Conservation (phyloP, 2,888 invertebrate species). For the Tolmerus cingulatus region DNA sequence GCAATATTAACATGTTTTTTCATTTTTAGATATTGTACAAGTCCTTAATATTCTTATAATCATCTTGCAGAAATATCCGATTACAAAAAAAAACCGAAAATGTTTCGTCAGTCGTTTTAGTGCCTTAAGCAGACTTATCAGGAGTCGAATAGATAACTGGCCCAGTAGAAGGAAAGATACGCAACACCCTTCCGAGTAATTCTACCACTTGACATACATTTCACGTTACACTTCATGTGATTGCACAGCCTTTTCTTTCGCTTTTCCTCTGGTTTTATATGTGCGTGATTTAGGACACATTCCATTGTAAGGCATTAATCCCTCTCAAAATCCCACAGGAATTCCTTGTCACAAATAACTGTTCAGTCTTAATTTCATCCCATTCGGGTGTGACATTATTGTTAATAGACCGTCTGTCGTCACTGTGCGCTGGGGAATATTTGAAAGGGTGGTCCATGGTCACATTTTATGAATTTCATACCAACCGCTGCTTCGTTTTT, state of each 20-base stretch:
- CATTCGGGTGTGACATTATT: constrained; percentile 14
- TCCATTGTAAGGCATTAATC: constrained; percentile 38
- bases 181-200: not conserved
- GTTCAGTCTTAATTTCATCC: constrained; percentile 23
- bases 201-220: not conserved
- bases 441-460: not conserved
- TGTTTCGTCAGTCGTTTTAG: not conserved
- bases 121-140: not conserved
- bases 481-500: not conserved
- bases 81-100: not conserved
- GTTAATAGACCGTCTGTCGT: constrained; percentile 14
- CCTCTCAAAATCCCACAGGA: constrained; percentile 35
- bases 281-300: constrained; percentile 34
- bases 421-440: not conserved
- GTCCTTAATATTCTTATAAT: not conserved
- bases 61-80: not conserved
- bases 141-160: not conserved
- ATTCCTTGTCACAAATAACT: constrained; percentile 26
- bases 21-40: not conserved
- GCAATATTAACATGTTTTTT: not conserved
- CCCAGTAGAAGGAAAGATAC: not conserved
- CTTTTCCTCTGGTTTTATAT: not conserved
- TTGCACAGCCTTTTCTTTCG: not conserved
- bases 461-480: not conserved
- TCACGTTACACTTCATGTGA: not conserved